Evolutionary conservation across 2,113 vertebrate species (phyloP).

Genomic region (Semnornis frantzii): DNA sequence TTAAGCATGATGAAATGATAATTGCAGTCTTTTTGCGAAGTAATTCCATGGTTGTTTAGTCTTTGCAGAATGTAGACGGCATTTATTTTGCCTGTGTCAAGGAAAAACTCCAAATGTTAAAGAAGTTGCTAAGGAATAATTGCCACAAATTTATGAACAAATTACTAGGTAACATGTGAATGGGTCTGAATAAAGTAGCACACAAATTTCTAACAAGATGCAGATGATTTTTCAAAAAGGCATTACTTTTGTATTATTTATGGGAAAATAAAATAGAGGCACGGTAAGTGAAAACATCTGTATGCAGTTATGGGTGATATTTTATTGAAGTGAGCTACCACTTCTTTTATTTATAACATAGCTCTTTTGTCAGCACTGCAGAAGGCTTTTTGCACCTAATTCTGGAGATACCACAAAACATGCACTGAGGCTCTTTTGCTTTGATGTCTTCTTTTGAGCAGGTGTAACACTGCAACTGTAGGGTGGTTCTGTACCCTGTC

Average conservation of each 20-base stretch:
- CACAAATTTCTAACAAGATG: not conserved
- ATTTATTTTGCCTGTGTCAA: constrained; percentile 53
- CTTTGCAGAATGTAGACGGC: not conserved
- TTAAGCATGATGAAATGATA: constrained; percentile 69
- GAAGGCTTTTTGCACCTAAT: not conserved
- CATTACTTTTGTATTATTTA: not conserved
- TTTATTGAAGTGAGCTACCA: not conserved
- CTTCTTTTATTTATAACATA: not conserved
- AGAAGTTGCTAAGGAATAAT: constrained; percentile 50
- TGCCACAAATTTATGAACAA: constrained; percentile 22
- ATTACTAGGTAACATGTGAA: not conserved
- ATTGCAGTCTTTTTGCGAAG: constrained; percentile 52
- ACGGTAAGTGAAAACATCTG: not conserved
- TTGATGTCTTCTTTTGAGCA: not conserved
- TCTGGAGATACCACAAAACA: not conserved
- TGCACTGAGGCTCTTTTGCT: not conserved
- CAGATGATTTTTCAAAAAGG: not conserved
- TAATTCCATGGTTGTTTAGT: constrained; percentile 58
- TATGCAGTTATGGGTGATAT: not conserved
- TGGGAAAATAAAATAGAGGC: not conserved
- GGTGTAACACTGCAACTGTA: not conserved
- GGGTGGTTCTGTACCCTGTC: not conserved
- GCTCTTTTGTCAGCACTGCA: not conserved
- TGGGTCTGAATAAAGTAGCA: not conserved
- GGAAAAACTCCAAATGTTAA: constrained; percentile 28